Percentiles rank a stretch among this genome's conserved stretches.
These are phyloP conservation scores for Crocallis elinguaria DNA, from an alignment of 2,888 invertebrate genomes.

Conservation along the genomic window DNA sequence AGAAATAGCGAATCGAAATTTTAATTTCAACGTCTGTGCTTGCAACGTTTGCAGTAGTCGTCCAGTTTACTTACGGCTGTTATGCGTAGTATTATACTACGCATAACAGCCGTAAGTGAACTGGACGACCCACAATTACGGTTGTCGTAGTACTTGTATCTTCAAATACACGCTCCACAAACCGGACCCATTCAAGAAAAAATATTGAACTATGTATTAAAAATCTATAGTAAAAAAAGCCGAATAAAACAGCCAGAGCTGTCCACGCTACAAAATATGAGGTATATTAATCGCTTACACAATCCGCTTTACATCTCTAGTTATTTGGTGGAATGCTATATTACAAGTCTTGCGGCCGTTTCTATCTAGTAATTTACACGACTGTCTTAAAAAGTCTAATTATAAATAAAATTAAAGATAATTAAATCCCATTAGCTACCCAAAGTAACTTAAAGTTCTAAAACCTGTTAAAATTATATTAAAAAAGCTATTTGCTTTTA, in stretches of 20 bases:
- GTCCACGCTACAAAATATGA: conserved; percentile 75
- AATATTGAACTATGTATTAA: conserved; percentile 44
- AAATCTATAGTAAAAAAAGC: conserved; percentile 50
- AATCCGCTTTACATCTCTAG: conserved; percentile 17
- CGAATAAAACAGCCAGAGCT: conserved; percentile 60
- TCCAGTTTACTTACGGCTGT: too few relatives aligned
- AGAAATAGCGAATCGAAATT: too few relatives aligned
- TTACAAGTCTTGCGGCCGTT: conserved; percentile 30
- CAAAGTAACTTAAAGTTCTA: conserved; percentile 3
- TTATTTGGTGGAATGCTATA: conserved; percentile 60
- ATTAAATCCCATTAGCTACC: background rate
- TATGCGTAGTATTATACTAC: too few relatives aligned
- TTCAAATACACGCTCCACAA: conserved; percentile 1
- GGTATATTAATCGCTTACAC: conserved; percentile 64
- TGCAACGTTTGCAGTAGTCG: too few relatives aligned
- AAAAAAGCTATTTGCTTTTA: too few relatives aligned
- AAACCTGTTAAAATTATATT: background rate
- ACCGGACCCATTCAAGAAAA: conserved; percentile 26
- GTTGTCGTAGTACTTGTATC: too few relatives aligned
- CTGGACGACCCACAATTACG: too few relatives aligned
- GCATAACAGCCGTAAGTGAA: too few relatives aligned
- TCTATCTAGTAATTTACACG: conserved; percentile 9
- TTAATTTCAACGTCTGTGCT: too few relatives aligned
- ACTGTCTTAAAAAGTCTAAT: background rate
- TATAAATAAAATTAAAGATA: background rate